Conservation (phyloP, 2,113 vertebrate species). For the Geothlypis trichas region DNA sequence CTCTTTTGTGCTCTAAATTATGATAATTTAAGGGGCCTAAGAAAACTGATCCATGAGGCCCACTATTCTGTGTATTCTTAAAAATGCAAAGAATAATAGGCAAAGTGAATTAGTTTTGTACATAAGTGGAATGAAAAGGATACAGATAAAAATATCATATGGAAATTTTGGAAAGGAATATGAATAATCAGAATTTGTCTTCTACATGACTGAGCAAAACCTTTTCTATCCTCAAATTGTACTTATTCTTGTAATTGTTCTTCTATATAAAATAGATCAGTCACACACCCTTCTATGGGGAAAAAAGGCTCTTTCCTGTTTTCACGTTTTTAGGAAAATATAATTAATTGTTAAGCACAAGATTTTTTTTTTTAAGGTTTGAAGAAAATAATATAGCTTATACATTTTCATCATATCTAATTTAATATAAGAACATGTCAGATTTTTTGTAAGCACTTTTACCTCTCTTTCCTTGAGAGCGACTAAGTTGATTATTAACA, state of each 20-base stretch:
- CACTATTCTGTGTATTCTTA: background rate
- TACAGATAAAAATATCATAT: background rate
- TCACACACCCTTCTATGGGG: fast-evolving
- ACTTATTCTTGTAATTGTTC: background rate
- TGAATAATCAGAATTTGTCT: background rate
- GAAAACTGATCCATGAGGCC: background rate
- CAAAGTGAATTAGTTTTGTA: background rate
- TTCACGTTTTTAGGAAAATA: background rate
- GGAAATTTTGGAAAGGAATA: background rate
- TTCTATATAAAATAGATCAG: background rate
- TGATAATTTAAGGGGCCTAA: background rate
- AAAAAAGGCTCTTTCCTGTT: fast-evolving
- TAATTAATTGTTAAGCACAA: background rate
- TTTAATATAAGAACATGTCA: background rate
- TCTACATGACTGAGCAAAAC: background rate
- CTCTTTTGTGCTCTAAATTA: background rate
- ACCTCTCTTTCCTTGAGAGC: background rate
- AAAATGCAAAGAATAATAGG: background rate
- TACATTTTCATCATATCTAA: background rate
- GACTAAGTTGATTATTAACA: background rate
- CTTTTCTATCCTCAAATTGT: background rate
- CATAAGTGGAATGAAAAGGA: background rate
- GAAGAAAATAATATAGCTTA: background rate
- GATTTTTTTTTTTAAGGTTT: background rate
- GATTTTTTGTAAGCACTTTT: background rate